A percentile compares a stretch with the other conserved stretches of the same genome.
These are phyloP conservation scores for Vannuccia rotundouncinata DNA, from an alignment of 2,888 invertebrate genomes.

Conservation along the genomic window DNA sequence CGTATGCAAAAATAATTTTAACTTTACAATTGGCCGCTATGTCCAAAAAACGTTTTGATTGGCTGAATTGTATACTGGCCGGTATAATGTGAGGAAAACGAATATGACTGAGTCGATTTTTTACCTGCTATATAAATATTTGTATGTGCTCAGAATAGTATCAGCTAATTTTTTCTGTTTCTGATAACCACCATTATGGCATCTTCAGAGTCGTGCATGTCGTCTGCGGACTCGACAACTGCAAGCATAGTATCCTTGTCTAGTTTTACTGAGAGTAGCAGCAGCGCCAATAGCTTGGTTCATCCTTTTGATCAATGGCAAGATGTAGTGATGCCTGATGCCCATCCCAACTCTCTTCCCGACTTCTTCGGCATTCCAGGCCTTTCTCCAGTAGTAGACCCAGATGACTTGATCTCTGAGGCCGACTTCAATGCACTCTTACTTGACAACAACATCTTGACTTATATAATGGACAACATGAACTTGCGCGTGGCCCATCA, in stretches of 20 bases:
- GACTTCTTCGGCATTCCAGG: constrained; percentile 12
- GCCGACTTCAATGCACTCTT: neutral
- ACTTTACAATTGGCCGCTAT: constrained; percentile 14
- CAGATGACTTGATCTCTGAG: neutral
- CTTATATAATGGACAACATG: neutral
- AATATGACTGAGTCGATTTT: neutral
- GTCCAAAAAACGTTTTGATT: constrained; percentile 14
- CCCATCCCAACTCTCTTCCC: neutral
- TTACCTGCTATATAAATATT: constrained; percentile 11
- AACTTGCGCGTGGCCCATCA: neutral
- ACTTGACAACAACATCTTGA: neutral
- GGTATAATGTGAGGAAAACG: constrained; percentile 1
- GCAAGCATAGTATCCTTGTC: neutral
- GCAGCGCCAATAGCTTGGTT: constrained; percentile 20
- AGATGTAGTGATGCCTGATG: constrained; percentile 21
- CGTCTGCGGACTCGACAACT: neutral
- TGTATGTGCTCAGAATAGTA: neutral
- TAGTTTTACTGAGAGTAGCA: neutral
- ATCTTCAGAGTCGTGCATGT: neutral
- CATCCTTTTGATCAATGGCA: constrained; percentile 9
- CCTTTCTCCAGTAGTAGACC: constrained; percentile 7
- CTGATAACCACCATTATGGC: neutral
- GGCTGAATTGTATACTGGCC: constrained; percentile 16
- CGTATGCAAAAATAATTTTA: constrained; percentile 7
- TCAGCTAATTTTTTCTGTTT: neutral